Conservation (phyloP, 2,797 vertebrate species). For the Falco novaeseelandiae region DNA sequence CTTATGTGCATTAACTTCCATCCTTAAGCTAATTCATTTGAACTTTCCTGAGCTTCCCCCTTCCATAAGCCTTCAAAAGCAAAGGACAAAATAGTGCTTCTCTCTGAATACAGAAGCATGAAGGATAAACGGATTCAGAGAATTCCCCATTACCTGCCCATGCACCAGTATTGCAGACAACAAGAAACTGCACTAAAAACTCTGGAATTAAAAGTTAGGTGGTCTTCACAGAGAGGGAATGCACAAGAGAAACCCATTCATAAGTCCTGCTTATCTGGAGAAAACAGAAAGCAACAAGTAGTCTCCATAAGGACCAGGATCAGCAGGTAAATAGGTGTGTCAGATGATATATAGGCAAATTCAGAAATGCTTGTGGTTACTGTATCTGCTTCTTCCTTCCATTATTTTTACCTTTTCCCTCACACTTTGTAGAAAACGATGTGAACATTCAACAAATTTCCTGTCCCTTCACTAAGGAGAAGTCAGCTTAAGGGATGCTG, state of each 20-base stretch:
- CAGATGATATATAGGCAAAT: not conserved
- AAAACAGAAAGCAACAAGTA: not conserved
- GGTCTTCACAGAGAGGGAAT: not conserved
- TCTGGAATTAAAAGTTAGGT: not conserved
- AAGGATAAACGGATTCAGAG: not conserved
- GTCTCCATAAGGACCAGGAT: not conserved
- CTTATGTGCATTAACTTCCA: not conserved
- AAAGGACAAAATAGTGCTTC: not conserved
- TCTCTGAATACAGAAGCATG: not conserved
- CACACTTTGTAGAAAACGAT: not conserved
- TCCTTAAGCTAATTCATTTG: constrained; percentile 23
- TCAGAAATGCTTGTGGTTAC: not conserved
- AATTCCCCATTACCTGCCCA: not conserved
- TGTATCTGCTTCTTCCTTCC: not conserved
- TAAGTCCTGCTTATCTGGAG: not conserved
- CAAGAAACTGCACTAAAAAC: not conserved
- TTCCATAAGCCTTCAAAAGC: not conserved
- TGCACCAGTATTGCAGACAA: not conserved
- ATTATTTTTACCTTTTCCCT: not conserved
- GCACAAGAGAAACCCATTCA: not conserved
- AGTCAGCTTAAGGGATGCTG: not conserved
- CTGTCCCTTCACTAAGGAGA: not conserved
- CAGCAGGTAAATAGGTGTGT: not conserved
- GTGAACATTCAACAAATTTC: not conserved
- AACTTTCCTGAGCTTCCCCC: not conserved